Evolutionary conservation across 2,797 vertebrate genomes (phyloP).

Genomic region (Mormyrus proboscirostris): DNA sequence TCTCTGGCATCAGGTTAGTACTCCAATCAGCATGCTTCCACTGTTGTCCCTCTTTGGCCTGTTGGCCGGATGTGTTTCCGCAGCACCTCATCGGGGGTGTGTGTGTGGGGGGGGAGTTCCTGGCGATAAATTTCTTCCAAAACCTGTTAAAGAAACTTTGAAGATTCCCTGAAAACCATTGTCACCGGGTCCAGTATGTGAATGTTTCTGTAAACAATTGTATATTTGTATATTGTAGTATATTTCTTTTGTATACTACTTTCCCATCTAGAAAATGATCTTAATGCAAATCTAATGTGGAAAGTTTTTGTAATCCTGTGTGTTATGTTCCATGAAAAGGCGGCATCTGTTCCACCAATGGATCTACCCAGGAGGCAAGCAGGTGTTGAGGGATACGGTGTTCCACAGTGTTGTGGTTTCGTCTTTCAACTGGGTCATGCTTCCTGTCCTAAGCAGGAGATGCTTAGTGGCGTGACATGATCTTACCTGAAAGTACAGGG

Average conservation of each 20-base stretch:
- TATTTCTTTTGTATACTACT: background rate
- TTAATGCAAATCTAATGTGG: background rate
- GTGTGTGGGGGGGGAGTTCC: too few relatives aligned
- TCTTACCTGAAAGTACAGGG: background rate
- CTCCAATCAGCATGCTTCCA: background rate
- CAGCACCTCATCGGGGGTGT: too few relatives aligned
- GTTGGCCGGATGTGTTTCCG: background rate
- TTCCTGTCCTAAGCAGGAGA: background rate
- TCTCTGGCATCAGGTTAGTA: background rate
- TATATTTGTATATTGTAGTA: background rate
- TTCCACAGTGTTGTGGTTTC: constrained; percentile 14
- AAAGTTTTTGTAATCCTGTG: background rate
- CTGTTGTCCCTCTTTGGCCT: background rate
- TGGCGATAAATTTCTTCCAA: background rate
- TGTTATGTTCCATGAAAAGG: background rate
- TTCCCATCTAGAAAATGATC: background rate
- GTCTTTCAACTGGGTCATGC: background rate
- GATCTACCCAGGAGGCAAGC: background rate
- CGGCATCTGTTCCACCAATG: background rate
- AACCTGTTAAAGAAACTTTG: background rate
- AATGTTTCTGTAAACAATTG: background rate
- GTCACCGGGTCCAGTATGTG: background rate
- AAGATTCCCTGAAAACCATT: background rate
- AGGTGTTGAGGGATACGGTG: background rate
- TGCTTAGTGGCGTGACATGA: constrained; percentile 1